Conservation (phyloP, 2,113 vertebrate genomes). For the Rynchops niger region DNA sequence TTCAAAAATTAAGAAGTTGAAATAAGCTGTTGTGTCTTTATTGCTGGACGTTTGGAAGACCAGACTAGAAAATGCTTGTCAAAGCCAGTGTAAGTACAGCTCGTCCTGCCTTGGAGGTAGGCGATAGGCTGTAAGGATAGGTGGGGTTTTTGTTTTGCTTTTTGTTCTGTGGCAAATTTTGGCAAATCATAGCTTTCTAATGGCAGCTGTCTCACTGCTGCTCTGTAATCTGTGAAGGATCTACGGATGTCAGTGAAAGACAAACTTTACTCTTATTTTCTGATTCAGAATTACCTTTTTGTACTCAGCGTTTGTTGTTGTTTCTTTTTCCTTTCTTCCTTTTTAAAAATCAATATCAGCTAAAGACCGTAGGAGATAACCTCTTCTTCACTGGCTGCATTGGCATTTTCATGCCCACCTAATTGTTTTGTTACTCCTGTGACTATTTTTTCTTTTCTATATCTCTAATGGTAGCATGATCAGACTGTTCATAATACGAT, state of each 20-base stretch:
- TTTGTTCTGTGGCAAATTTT: not conserved
- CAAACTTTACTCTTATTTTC: not conserved
- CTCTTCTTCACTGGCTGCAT: not conserved
- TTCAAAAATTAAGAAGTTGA: not conserved
- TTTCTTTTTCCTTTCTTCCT: not conserved
- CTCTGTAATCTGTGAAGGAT: not conserved
- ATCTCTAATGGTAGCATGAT: not conserved
- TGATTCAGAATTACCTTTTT: not conserved
- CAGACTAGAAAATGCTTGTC: not conserved
- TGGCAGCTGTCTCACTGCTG: not conserved
- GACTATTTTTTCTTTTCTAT: not conserved
- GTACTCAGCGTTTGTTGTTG: not conserved
- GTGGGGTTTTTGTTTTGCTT: not conserved
- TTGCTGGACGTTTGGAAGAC: not conserved
- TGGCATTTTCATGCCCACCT: not conserved
- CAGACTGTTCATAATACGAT: accelerated
- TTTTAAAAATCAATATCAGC: not conserved
- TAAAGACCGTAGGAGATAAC: not conserved
- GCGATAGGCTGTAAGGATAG: not conserved
- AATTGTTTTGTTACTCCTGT: not conserved
- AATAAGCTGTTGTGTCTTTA: not conserved
- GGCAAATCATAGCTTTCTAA: not conserved
- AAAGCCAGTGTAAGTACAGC: not conserved
- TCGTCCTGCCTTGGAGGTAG: not conserved
- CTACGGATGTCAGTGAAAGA: not conserved